Base-by-base conservation (phyloP, 2,888 invertebrate species). In the Drosophila incognita region DNA sequence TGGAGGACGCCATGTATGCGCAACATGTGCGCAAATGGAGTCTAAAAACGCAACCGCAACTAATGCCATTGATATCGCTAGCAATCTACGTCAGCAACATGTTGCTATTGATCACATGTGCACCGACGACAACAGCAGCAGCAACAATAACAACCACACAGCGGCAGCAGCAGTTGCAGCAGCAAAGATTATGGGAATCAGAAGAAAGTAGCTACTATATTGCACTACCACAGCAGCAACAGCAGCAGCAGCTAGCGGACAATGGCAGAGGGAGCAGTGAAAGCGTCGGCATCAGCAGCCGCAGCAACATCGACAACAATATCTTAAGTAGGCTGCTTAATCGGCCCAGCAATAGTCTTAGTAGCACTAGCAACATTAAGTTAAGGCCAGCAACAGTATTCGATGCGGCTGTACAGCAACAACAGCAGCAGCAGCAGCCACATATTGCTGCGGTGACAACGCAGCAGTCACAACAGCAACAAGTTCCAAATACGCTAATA, bases 11-110 rank as follows among this genome's bases (percentile, higher is more conserved):
- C 93, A 93, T 93, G 93, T 92, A 93, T 93, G 93, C 93, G 93
- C 93, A 93, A 92, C 90, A 92, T 92, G 91, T 93, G 93, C 93
- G 93, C 93, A 93, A 93, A 93, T 93, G 93, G 93, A 93, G 93
- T 93, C 92, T 92, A 91, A 92, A 92, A 91, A 93, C 92, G 92
- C 92, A 92, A 91, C 92, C 91, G 92, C 92, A 92, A 93, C 93
- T 91, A 92, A 93, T 93, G 93, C 92, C 91, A 90, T 92, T 91
- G 90, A 90, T 92, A 93, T 92, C 90, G 92, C 91, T 92, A 88
- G 90, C 92, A 87, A 89, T 92, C 83, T 90, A 87, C 87, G 83
- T 81, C 88, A 89, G 90, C 91, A 87, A 91, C 86, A 91, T 93
- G 89, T 90, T 93, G 91, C 92, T 93, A 86, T 82, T 93, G 88